Base-by-base conservation (phyloP, 1,140 invertebrate genomes). In the Heliconius congener region DNA sequence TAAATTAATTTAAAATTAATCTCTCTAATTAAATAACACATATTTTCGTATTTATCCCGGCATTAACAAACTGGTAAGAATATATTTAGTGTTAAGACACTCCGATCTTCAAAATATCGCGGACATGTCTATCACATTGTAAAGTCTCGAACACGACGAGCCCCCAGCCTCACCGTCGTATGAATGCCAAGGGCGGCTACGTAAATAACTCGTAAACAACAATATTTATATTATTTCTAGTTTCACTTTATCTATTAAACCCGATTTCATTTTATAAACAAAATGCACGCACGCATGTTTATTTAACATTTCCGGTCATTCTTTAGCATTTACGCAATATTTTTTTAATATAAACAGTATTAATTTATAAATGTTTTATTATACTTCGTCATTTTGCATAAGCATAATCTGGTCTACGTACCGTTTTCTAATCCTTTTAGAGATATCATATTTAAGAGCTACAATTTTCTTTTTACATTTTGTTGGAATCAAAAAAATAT, bases 111-210 rank as follows among this genome's bases (percentile, higher is more conserved):
- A 66, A 70, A 50, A 23, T 18, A 34, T 70, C 4, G 27, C 4
- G 27, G 55, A 60, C 55, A 30, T 76, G 60, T 76, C 74, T 76
- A 27, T 76, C 8, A n/a, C 11, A 46, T 76, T 39, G 11, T 70
- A 71, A 60, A 39, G 52, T 39, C 57, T n/a, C 37, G 74, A 66
- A 50, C 74, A 74, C 34, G 85, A 80, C 84, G 84, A 87, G 86
- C 86, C 86, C 83, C 84, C 84, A 70, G 30, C 71, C 80, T 3
- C 78, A 71, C 76, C 78, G 74, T 80, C 78, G 52, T 46, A 8
- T 80, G 86, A 87, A 87, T 87, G 86, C 81, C 86, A 87, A 87
- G 86, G 86, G 78, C 83, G 55, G 37, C 74, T 46, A 66, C 74
- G 74, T 76, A 50, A 76, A 71, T 76, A 71, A 1, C 57, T 76